A percentile compares a stretch with the other conserved stretches of the same genome.
Evolutionary conservation across 2,888 invertebrate species (phyloP).

Genomic region (Ethmia dodecea): DNA sequence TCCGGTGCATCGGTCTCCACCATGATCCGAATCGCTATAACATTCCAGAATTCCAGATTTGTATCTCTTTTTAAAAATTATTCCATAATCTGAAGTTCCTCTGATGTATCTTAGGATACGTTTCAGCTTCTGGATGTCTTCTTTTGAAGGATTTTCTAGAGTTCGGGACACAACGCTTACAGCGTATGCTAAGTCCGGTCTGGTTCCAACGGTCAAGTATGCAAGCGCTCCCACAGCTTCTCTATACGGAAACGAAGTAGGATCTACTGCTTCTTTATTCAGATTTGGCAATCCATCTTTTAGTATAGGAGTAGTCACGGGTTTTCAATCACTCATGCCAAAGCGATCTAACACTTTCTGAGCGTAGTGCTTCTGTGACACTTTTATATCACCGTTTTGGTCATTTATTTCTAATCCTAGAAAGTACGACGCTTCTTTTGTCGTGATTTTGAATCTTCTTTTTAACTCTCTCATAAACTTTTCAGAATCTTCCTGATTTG

Average conservation of each 20-base stretch:
- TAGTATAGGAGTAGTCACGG: no score
- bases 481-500: not conserved
- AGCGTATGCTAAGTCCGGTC: not conserved
- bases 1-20: not conserved
- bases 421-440: slow-evolving; percentile 1
- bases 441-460: slow-evolving; percentile 3
- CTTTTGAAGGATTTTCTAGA: not conserved
- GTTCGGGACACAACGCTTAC: not conserved
- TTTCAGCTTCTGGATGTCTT: not conserved
- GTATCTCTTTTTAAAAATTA: not conserved
- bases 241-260: not conserved
- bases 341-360: not conserved
- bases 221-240: not conserved
- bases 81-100: not conserved
- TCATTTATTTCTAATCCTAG: slow-evolving; percentile 4
- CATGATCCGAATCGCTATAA: not conserved
- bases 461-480: not conserved
- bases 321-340: no score
- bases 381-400: not conserved
- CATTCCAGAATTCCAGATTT: not conserved
- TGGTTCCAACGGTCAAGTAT: not conserved
- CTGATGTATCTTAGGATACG: not conserved
- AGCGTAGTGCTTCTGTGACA: slow-evolving; percentile 1
- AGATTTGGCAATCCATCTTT: not conserved
- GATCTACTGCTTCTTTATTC: not conserved